Evolutionary conservation across 2,888 invertebrate genomes (phyloP).

Genomic region (Apantesis nais): DNA sequence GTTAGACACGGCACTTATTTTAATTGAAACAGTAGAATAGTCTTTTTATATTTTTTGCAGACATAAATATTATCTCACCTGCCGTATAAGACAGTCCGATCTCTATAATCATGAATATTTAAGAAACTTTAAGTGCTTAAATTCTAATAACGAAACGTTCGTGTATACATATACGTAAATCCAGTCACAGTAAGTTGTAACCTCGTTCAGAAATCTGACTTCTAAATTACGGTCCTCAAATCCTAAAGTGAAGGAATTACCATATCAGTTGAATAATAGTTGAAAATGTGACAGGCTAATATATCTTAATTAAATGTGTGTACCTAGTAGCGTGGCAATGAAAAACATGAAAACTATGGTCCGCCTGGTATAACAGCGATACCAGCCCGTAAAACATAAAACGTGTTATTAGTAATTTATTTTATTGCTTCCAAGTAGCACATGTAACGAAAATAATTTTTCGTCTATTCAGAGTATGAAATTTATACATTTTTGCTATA

Average conservation of each 20-base stretch:
- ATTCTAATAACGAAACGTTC: too few relatives aligned
- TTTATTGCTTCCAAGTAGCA: background rate
- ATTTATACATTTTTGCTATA: background rate
- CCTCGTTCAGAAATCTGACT: background rate
- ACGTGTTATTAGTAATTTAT: background rate
- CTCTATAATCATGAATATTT: background rate
- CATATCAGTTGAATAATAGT: background rate
- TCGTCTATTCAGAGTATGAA: background rate
- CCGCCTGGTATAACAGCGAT: background rate
- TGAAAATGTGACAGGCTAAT: background rate
- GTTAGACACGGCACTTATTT: constrained; percentile 9
- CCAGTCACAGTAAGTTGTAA: background rate
- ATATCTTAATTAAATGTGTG: background rate
- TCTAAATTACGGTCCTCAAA: background rate
- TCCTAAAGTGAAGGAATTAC: background rate
- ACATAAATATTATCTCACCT: background rate
- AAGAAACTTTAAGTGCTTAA: background rate
- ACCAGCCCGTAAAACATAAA: background rate
- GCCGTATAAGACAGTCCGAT: background rate
- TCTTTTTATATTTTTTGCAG: background rate
- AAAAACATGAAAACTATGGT: background rate
- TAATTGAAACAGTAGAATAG: background rate
- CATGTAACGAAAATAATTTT: background rate
- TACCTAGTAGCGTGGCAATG: background rate
- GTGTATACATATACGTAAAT: background rate